These are phyloP conservation scores for Mastomys natalensis DNA, from an alignment of 2,113 vertebrate species.

Conservation along the genomic window DNA sequence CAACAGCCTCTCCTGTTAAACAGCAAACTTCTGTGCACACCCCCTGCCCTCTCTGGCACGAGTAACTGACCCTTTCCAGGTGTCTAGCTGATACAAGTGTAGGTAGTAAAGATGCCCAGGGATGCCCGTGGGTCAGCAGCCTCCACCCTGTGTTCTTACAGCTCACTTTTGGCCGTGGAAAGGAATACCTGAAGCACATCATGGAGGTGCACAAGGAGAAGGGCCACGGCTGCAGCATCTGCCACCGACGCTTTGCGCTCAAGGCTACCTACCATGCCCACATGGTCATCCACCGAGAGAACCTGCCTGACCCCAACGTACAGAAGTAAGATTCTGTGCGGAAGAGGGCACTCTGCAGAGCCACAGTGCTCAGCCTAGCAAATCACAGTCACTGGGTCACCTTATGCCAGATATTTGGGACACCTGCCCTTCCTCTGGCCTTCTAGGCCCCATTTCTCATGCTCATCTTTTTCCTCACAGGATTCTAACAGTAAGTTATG, in stretches of 20 bases:
- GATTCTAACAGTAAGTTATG: neutral
- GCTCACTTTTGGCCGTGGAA: conserved; percentile 96
- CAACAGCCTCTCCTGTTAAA: neutral
- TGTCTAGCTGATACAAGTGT: fast-evolving
- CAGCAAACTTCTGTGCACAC: neutral
- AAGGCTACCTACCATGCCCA: conserved; percentile 99
- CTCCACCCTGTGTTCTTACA: conserved; percentile 67
- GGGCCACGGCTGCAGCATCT: conserved; percentile 96
- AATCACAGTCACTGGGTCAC: neutral
- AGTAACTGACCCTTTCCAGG: fast-evolving
- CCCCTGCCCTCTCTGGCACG: neutral
- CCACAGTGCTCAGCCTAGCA: neutral
- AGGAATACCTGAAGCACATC: conserved; percentile 97
- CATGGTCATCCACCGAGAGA: conserved; percentile 99
- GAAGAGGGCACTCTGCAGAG: neutral
- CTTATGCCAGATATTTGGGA: neutral
- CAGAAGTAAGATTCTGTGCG: conserved; percentile 91
- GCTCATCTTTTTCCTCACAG: neutral
- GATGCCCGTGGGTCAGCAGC: neutral
- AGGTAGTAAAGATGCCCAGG: fast-evolving
- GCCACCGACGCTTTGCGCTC: conserved; percentile 96
- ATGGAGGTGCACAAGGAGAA: conserved; percentile 98
- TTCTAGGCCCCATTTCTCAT: neutral
- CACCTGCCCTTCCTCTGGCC: neutral
- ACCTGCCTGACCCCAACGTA: conserved; percentile 96